Evolutionary conservation across 92 coral and sea anemone genomes (phyloP), one percentile per base, ranked within the genome.

Genomic region (Muricea muricata): DNA sequence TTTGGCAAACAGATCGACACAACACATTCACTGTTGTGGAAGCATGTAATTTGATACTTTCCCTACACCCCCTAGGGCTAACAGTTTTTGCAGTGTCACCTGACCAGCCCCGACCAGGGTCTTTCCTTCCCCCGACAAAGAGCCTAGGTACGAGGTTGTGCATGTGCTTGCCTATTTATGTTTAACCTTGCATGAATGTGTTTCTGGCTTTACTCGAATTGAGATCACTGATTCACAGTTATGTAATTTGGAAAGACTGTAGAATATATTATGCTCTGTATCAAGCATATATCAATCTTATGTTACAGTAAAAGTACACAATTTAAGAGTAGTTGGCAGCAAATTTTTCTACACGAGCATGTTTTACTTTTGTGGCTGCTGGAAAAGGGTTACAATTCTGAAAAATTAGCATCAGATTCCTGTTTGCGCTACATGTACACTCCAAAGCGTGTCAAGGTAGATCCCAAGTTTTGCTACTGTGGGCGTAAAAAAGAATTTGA

Each of bases 81-180:
- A n/a, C n/a, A n/a, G n/a, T n/a, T n/a, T n/a, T n/a, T n/a, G n/a
- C n/a, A n/a, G n/a, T n/a, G n/a, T n/a, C n/a, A n/a, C n/a, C n/a
- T n/a, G n/a, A n/a, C n/a, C n/a, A n/a, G n/a, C n/a, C n/a, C n/a
- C n/a, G n/a, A n/a, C n/a, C n/a, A n/a, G n/a, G n/a, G n/a, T n/a
- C n/a, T n/a, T n/a, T n/a, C n/a, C n/a, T n/a, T n/a, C n/a, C n/a
- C n/a, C n/a, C n/a, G n/a, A n/a, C n/a, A n/a, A n/a, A n/a, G n/a
- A n/a, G n/a, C n/a, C n/a, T n/a, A n/a, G n/a, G n/a, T n/a, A n/a
- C n/a, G n/a, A n/a, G n/a, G n/a, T n/a, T n/a, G n/a, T n/a, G n/a
- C 89, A 86, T 47, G 89, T 79, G 15, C 67, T 86, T 79, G 85
- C 89, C 24, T 82, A 82, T 76, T 55, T 81, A 23, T 82, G 82